Conservation (phyloP, 2,113 vertebrate genomes). For the Motacilla alba region DNA sequence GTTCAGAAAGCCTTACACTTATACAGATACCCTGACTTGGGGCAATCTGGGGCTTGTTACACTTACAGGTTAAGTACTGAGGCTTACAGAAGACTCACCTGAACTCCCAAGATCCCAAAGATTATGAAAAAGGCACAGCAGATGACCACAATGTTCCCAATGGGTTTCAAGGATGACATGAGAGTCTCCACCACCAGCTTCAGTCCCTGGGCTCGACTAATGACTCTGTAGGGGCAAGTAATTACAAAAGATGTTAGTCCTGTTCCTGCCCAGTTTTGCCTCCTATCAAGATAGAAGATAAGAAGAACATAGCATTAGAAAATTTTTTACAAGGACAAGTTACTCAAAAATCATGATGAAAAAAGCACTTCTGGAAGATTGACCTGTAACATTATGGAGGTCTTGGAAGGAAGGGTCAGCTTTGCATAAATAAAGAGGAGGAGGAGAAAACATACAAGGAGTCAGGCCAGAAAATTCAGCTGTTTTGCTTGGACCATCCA, state of each 20-base stretch:
- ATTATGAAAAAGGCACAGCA: constrained; percentile 99
- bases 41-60: accelerated
- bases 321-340: background rate
- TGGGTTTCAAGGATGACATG: constrained; percentile 98
- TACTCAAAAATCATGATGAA: background rate
- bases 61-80: background rate
- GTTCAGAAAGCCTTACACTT: background rate
- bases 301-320: background rate
- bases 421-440: background rate
- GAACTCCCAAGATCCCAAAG: constrained; percentile 97
- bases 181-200: constrained; percentile 98
- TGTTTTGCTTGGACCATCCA: background rate
- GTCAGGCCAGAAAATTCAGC: background rate
- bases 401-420: background rate
- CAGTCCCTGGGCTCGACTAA: constrained; percentile 95
- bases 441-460: background rate
- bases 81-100: constrained; percentile 78
- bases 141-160: constrained; percentile 98
- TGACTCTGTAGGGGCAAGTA: constrained; percentile 79
- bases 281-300: background rate
- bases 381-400: background rate
- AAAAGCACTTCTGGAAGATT: background rate
- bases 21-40: background rate
- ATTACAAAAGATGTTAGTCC: background rate
- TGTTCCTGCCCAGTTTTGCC: background rate